These are phyloP conservation scores for Lepidiolamprologus cunningtoni DNA, from an alignment of 2,113 vertebrate species.

Conservation along the genomic window DNA sequence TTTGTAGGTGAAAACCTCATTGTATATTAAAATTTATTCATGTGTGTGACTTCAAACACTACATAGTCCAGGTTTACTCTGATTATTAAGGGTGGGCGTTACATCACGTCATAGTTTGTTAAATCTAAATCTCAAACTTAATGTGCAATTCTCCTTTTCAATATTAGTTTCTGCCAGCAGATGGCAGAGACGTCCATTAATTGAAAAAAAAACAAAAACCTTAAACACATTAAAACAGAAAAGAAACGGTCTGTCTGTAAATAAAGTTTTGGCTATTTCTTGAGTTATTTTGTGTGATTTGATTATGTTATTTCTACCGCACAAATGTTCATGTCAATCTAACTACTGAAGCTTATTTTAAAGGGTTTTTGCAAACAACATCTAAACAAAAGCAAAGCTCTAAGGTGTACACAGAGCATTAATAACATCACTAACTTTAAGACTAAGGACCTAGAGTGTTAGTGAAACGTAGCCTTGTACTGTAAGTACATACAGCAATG, in stretches of 20 bases:
- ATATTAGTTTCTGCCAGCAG: conserved; percentile 21
- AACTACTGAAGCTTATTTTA: not conserved
- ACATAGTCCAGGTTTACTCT: not conserved
- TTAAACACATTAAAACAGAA: not conserved
- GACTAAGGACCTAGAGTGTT: not conserved
- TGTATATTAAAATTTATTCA: not conserved
- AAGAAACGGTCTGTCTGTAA: not conserved
- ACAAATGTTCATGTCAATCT: not conserved
- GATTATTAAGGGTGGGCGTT: not conserved
- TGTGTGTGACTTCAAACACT: not conserved
- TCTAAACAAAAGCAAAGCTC: not conserved
- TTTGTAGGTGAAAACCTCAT: not conserved
- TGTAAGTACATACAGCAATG: not conserved
- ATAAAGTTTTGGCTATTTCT: not conserved
- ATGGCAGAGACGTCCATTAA: conserved; percentile 24
- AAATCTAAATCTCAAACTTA: not conserved
- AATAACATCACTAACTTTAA: not conserved
- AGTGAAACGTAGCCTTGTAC: not conserved
- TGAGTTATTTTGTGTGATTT: not conserved
- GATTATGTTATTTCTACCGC: not conserved
- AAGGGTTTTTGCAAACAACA: not conserved
- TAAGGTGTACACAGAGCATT: not conserved
- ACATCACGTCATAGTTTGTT: not conserved
- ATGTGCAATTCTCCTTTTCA: not conserved
- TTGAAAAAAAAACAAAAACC: not conserved